phyloP scores from a whole-genome alignment of 2,113 vertebrate species.

The Leptocoma aspasia region DNA sequence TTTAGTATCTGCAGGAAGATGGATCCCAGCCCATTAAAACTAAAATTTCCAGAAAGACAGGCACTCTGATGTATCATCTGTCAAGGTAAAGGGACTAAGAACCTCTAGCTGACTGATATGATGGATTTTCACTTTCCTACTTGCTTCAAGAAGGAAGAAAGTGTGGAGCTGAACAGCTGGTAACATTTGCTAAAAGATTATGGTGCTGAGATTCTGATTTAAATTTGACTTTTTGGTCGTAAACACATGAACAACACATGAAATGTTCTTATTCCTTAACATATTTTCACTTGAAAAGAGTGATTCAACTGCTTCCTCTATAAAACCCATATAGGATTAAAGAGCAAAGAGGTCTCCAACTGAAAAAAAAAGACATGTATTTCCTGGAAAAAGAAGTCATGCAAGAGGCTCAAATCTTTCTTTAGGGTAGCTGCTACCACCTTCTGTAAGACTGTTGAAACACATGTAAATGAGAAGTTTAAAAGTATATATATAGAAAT shows the following conservation, averaged over 20 bases:
- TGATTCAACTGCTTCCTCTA: neutral
- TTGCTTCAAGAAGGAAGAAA: constrained; percentile 25
- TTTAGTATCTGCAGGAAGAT: constrained; percentile 33
- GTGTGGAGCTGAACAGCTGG: constrained; percentile 59
- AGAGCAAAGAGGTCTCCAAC: neutral
- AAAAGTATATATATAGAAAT: neutral
- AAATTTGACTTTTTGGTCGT: constrained; percentile 45
- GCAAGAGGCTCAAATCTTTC: constrained; percentile 1
- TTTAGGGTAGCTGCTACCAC: constrained; percentile 55
- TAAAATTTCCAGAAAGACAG: constrained; percentile 20
- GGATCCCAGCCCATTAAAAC: constrained; percentile 44
- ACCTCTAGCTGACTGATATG: constrained; percentile 6
- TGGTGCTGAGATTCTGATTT: constrained; percentile 46
- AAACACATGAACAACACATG: constrained; percentile 42
- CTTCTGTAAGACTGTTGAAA: constrained; percentile 60
- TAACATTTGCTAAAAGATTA: constrained; percentile 60
- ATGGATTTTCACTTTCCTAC: constrained; percentile 48
- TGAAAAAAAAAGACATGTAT: neutral
- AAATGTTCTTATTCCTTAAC: neutral
- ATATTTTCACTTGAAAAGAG: constrained; percentile 11
- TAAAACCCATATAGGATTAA: neutral
- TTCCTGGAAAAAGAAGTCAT: constrained; percentile 4
- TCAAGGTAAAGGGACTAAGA: constrained; percentile 36
- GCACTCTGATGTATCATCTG: constrained; percentile 32
- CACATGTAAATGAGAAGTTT: constrained; percentile 45